Evolutionary conservation across 2,888 invertebrate genomes (phyloP).

Genomic region (Pocota personata): DNA sequence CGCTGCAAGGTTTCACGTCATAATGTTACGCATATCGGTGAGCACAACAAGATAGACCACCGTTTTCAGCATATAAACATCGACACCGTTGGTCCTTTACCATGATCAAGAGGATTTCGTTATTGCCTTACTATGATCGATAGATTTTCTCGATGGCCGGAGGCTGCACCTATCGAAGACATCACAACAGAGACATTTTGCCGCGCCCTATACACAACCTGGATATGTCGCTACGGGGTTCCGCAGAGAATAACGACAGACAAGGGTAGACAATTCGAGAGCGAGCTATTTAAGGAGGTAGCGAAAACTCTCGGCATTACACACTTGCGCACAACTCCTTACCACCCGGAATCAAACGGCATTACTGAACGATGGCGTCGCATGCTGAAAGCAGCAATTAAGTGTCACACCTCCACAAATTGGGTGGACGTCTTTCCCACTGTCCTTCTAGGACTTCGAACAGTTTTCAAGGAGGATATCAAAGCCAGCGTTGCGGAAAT

Average conservation of each 20-base stretch:
- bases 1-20: not conserved
- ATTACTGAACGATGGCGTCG: conserved; percentile 79
- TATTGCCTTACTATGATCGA: conserved; percentile 27
- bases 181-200: no score
- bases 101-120: conserved; percentile 75
- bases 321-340: not conserved
- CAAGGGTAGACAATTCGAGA: conserved; percentile 77
- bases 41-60: no score
- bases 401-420: no score
- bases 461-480: conserved; percentile 76
- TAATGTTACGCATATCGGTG: not conserved
- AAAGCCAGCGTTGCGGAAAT: no score
- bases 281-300: no score
- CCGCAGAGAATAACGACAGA: no score
- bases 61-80: no score
- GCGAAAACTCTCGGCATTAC: not conserved
- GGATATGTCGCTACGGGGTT: no score
- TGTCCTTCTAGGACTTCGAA: conserved; percentile 78
- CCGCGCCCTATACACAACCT: no score
- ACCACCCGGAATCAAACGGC: conserved; percentile 77
- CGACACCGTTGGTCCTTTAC: no score
- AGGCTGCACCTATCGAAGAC: no score
- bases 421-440: conserved; percentile 77
- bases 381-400: no score
- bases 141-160: conserved; percentile 74